A percentile compares a stretch with the other conserved stretches of the same genome.
Conservation (phyloP, 2,797 vertebrate genomes). For the Chelon labrosus region DNA sequence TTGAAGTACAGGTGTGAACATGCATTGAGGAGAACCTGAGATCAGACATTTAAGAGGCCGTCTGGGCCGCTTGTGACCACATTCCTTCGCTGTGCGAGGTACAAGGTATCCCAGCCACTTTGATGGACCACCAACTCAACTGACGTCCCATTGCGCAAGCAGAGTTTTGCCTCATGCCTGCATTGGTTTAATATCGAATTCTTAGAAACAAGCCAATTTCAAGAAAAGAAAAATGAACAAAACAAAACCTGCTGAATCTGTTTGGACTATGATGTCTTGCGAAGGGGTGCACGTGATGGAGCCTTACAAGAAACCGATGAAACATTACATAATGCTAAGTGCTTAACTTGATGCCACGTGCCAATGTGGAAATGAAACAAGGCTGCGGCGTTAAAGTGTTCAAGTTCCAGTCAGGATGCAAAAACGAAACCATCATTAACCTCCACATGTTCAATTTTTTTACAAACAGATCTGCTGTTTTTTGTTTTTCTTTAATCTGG, state of each 20-base stretch:
- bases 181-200: neutral
- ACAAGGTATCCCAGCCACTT: no score
- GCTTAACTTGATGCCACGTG: neutral
- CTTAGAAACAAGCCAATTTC: neutral
- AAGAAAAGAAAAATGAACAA: neutral
- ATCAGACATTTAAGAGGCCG: no score
- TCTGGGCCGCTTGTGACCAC: no score
- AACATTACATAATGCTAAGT: neutral
- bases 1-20: no score
- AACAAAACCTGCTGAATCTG: neutral
- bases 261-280: neutral
- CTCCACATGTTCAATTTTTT: no score
- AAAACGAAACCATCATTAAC: neutral
- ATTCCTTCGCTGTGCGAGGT: no score
- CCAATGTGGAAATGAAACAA: neutral
- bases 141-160: no score
- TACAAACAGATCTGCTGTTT: no score
- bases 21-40: no score
- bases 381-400: neutral
- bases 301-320: neutral
- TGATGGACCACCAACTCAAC: no score
- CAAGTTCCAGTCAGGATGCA: slow-evolving; percentile 2
- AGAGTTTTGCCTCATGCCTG: no score
- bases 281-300: neutral
- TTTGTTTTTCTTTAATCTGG: no score